Conservation (phyloP, 2,888 invertebrate species). For the Crossocerus cetratus region DNA sequence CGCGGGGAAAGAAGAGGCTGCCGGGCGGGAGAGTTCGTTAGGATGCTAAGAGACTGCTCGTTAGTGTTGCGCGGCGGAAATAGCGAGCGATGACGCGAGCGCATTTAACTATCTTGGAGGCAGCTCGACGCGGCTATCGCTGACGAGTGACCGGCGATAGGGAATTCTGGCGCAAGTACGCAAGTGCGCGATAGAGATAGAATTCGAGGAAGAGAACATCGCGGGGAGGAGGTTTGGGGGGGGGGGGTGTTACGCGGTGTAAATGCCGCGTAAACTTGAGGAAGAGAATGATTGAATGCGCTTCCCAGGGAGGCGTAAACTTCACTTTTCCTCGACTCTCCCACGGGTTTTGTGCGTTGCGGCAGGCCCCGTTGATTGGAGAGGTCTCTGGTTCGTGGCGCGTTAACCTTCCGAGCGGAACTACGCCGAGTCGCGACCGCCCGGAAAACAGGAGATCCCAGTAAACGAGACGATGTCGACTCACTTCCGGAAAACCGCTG, state of each 20-base stretch:
- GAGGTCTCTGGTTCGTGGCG: not conserved
- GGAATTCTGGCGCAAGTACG: too few relatives aligned
- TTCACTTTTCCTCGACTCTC: not conserved
- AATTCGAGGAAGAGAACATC: too few relatives aligned
- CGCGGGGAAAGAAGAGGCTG: not conserved
- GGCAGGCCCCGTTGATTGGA: not conserved
- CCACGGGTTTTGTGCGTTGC: not conserved
- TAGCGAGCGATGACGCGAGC: not conserved
- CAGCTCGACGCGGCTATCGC: too few relatives aligned
- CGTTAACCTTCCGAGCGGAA: not conserved
- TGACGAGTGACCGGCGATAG: too few relatives aligned
- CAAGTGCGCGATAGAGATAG: too few relatives aligned
- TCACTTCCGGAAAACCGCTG: too few relatives aligned
- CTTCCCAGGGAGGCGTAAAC: not conserved
- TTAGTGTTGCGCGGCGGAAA: not conserved
- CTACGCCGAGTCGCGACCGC: too few relatives aligned
- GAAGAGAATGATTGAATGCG: not conserved
- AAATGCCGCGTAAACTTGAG: constrained; percentile 3
- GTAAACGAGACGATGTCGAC: too few relatives aligned
- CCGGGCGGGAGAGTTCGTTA: not conserved
- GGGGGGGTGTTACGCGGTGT: too few relatives aligned
- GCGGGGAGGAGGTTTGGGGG: too few relatives aligned
- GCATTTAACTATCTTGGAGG: too few relatives aligned
- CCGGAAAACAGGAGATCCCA: too few relatives aligned
- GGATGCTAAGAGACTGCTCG: not conserved